These are phyloP conservation scores for Helleia helle DNA, from an alignment of 2,888 invertebrate species.

Conservation along the genomic window DNA sequence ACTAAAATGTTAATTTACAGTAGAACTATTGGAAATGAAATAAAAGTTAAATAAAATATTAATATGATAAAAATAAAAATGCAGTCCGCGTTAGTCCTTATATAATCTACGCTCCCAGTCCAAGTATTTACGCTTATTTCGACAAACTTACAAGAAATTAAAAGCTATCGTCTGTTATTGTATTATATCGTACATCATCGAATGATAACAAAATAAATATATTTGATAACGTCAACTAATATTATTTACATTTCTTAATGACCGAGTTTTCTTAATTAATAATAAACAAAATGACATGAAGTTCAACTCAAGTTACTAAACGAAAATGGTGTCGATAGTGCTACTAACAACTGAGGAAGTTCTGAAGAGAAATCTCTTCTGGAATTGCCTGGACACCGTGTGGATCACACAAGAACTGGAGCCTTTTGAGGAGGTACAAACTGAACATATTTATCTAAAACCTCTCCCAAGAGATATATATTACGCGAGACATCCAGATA, in stretches of 20 bases:
- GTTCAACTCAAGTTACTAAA: too few species aligned
- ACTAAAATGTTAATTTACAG: too few species aligned
- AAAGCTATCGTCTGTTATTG: too few species aligned
- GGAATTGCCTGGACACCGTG: slow-evolving; percentile 50
- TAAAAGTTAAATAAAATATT: too few species aligned
- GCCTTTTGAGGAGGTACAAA: slow-evolving; percentile 56
- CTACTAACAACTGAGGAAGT: slow-evolving; percentile 59
- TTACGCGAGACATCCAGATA: slow-evolving; percentile 54
- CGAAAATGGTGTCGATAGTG: slow-evolving; percentile 51
- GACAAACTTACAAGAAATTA: too few species aligned
- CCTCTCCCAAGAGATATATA: slow-evolving; percentile 56
- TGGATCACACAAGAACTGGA: slow-evolving; percentile 61
- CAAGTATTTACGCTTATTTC: too few species aligned
- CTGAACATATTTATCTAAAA: slow-evolving; percentile 45
- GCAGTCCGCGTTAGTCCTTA: too few species aligned
- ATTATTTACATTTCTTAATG: slow-evolving; percentile 22
- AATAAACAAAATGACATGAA: background rate
- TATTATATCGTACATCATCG: too few species aligned
- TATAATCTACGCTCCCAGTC: too few species aligned
- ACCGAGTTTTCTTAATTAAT: slow-evolving; percentile 7
- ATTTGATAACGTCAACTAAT: slow-evolving; percentile 10
- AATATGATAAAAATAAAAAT: too few species aligned
- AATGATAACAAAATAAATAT: background rate
- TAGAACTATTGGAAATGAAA: too few species aligned
- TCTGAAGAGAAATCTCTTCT: slow-evolving; percentile 52